Evolutionary conservation across 2,797 vertebrate species (phyloP).

Genomic region (Spinus pinus): DNA sequence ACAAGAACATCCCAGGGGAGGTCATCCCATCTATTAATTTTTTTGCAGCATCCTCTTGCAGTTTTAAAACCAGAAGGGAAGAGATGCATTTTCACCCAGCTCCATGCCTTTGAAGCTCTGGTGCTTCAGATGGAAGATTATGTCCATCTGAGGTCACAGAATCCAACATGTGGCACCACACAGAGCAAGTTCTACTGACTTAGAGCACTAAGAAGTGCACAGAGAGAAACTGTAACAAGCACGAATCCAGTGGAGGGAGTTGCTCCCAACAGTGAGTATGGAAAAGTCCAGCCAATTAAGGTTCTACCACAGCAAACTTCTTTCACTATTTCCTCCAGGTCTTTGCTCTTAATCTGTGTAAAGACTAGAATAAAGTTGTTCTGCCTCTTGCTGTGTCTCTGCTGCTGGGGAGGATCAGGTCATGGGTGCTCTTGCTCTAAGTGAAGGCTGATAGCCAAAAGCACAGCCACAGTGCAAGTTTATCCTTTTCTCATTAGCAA

Average conservation of each 20-base stretch:
- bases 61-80: background rate
- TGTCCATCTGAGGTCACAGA: background rate
- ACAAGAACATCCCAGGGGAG: background rate
- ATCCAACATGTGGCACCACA: fast-evolving
- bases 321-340: background rate
- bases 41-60: background rate
- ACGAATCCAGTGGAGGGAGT: fast-evolving
- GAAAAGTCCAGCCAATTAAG: background rate
- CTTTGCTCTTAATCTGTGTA: background rate
- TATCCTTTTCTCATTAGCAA: background rate
- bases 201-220: background rate
- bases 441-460: background rate
- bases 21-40: background rate
- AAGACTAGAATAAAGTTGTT: background rate
- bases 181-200: background rate
- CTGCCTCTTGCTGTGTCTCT: background rate
- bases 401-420: background rate
- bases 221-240: background rate
- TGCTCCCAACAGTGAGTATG: fast-evolving
- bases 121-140: background rate
- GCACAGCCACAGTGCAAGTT: background rate
- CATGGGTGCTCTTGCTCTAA: fast-evolving
- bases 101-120: background rate
- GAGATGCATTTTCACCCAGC: background rate
- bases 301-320: background rate